Percentiles rank a stretch among this genome's conserved stretches.
Conservation (phyloP, 2,113 vertebrate species). For the Taxidea taxus region DNA sequence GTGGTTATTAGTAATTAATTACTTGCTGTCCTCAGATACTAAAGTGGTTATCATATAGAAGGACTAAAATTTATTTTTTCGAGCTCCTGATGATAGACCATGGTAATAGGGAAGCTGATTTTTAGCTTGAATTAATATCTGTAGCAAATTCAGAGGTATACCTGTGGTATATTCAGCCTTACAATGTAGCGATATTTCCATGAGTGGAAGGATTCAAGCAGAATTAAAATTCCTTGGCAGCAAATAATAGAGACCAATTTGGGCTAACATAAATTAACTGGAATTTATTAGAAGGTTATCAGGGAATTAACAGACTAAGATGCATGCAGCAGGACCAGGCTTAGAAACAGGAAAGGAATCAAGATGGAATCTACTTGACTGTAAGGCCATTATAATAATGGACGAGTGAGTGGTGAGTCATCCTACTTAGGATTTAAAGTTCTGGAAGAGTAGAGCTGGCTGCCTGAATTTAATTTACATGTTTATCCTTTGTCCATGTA, state of each 20-base stretch:
- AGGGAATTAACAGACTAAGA: not conserved
- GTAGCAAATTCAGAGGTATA: not conserved
- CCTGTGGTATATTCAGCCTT: not conserved
- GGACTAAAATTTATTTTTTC: not conserved
- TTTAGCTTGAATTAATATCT: not conserved
- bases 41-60: not conserved
- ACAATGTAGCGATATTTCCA: not conserved
- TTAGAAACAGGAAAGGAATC: not conserved
- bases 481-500: not conserved
- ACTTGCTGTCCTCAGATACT: not conserved
- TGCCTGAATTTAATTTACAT: not conserved
- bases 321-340: not conserved
- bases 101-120: not conserved
- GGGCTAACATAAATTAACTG: not conserved
- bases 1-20: not conserved
- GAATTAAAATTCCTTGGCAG: not conserved
- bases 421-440: not conserved
- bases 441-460: not conserved
- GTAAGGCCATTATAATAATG: accelerated
- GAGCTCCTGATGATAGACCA: not conserved
- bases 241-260: not conserved
- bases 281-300: not conserved
- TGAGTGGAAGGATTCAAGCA: not conserved
- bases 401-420: not conserved
- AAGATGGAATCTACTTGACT: not conserved